Evolutionary conservation across 37 sponge, comb jelly and placozoan genomes (phyloP).

Genomic region (Hexactinellida sp.): DNA sequence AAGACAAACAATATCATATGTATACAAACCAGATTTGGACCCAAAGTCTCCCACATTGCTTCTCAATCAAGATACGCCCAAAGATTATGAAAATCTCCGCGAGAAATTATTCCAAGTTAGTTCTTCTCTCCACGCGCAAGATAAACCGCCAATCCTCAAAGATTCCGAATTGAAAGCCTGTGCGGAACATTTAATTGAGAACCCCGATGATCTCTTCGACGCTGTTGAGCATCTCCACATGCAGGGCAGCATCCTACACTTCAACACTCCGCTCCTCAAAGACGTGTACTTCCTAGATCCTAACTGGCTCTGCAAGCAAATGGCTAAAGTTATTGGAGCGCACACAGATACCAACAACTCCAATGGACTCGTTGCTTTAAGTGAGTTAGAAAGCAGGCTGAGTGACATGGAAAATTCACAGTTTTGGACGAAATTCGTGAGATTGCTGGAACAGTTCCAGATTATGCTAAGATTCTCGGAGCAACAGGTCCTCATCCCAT

Average conservation of each 20-base stretch:
- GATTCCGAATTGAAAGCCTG: not conserved
- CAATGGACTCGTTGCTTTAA: constrained; percentile 1
- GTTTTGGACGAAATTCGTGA: constrained; percentile 34
- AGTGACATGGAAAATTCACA: not conserved
- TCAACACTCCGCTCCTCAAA: constrained; percentile 49
- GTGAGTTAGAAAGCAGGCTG: not conserved
- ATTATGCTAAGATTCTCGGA: constrained; percentile 43
- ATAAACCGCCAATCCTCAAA: not conserved
- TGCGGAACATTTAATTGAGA: not conserved
- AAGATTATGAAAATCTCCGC: constrained; percentile 4
- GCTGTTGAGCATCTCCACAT: constrained; percentile 3
- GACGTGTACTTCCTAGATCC: constrained; percentile 79
- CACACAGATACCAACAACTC: constrained; percentile 10
- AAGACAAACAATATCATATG: not conserved
- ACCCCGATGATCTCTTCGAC: not conserved
- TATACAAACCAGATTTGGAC: not conserved
- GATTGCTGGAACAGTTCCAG: constrained; percentile 66
- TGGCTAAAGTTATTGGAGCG: constrained; percentile 62
- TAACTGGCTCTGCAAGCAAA: constrained; percentile 73
- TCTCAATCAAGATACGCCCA: not conserved
- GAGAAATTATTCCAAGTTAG: not conserved
- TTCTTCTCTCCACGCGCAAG: not conserved
- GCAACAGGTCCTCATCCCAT: constrained; percentile 60
- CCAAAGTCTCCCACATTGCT: not conserved
- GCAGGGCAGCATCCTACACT: constrained; percentile 60